phyloP scores from a whole-genome alignment of 2,888 invertebrate species.

The Amphimallon solstitiale region DNA sequence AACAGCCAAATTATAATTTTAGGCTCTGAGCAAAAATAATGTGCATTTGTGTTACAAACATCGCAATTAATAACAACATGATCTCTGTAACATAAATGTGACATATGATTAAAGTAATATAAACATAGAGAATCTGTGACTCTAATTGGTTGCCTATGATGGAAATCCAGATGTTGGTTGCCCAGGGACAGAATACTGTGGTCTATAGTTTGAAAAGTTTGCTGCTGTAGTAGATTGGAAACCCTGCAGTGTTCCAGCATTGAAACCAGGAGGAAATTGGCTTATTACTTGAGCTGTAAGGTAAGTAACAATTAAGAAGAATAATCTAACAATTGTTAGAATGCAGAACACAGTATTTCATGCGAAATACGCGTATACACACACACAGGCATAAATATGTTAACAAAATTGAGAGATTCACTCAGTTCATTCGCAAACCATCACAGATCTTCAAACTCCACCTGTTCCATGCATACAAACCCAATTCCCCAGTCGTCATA shows the following conservation, averaged over 20 bases:
- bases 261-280: slow-evolving; percentile 87
- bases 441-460: no score
- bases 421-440: no score
- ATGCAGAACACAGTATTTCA: no score
- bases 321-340: slow-evolving; percentile 1
- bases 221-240: slow-evolving; percentile 77
- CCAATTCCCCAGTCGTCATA: no score
- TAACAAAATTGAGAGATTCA: no score
- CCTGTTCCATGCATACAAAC: no score
- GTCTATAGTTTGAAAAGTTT: slow-evolving; percentile 90
- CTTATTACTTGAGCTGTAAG: slow-evolving; percentile 76
- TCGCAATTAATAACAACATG: background rate
- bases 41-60: slow-evolving; percentile 30
- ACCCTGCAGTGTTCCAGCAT: slow-evolving; percentile 75
- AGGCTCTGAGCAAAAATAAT: slow-evolving; percentile 40
- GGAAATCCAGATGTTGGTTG: slow-evolving; percentile 65
- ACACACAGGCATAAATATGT: no score
- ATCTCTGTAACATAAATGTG: slow-evolving; percentile 18
- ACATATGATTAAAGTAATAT: slow-evolving; percentile 8
- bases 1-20: slow-evolving; percentile 38
- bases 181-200: slow-evolving; percentile 82
- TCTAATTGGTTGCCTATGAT: slow-evolving; percentile 52
- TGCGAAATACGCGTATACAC: no score
- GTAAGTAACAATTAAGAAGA: slow-evolving; percentile 41
- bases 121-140: background rate